Evolutionary conservation across 1,140 invertebrate genomes (phyloP).

Genomic region (Doryteuthis pealeii): DNA sequence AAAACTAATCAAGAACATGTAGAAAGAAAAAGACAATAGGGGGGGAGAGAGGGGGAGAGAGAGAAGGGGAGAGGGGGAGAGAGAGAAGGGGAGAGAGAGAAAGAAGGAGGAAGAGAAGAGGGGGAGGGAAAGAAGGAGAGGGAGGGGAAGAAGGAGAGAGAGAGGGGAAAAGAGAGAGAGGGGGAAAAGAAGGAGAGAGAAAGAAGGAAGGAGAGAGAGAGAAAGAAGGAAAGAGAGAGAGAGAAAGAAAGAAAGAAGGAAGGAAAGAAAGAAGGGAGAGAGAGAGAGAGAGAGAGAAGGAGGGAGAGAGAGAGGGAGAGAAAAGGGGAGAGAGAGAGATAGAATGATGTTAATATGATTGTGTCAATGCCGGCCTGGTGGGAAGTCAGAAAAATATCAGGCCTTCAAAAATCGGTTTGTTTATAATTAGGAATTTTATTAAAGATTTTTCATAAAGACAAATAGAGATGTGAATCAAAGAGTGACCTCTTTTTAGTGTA

Average conservation of each 20-base stretch:
- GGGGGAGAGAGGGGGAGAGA: not conserved
- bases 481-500: no score
- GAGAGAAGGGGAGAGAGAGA: not conserved
- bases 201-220: not conserved
- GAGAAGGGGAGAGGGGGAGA: not conserved
- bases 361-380: no score
- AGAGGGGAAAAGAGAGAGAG: not conserved
- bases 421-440: no score
- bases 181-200: not conserved
- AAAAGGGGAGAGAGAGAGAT: no score
- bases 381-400: no score
- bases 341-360: no score
- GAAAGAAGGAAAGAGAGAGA: not conserved
- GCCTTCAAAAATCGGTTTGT: no score
- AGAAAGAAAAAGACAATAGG: not conserved
- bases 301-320: not conserved
- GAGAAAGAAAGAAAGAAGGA: not conserved
- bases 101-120: not conserved
- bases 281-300: not conserved
- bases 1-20: not conserved
- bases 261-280: not conserved
- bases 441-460: no score
- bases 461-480: no score
- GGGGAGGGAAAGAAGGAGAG: not conserved
- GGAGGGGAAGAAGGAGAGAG: not conserved